A percentile compares a stretch with the other conserved stretches of the same genome.
These are phyloP conservation scores for Phragmatobia fuliginosa DNA, from an alignment of 2,888 invertebrate genomes.

Conservation along the genomic window DNA sequence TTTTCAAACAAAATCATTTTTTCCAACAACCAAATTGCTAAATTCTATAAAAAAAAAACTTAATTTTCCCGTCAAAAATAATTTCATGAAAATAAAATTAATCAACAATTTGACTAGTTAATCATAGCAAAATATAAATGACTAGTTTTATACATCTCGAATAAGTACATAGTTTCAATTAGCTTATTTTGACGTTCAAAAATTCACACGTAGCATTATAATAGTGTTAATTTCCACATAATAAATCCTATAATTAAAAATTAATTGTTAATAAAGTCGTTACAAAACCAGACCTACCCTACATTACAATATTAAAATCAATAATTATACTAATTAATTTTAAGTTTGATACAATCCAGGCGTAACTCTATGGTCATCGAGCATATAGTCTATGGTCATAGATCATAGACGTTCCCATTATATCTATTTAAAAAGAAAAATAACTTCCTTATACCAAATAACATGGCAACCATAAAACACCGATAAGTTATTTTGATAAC, in stretches of 20 bases:
- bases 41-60: neutral
- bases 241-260: constrained; percentile 22
- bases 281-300: constrained; percentile 34
- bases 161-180: neutral
- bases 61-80: neutral
- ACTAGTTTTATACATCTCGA: neutral
- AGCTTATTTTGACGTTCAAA: neutral
- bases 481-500: constrained; percentile 6
- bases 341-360: neutral
- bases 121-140: neutral
- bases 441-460: neutral
- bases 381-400: neutral
- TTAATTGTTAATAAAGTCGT: constrained; percentile 41
- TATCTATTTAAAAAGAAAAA: constrained; percentile 10
- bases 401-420: neutral
- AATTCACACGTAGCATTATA: constrained; percentile 8
- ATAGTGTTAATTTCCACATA: constrained; percentile 29
- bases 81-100: constrained; percentile 2
- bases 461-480: constrained; percentile 4
- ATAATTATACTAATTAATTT: constrained; percentile 16
- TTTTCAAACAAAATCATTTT: neutral
- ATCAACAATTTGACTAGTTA: constrained; percentile 8
- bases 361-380: neutral
- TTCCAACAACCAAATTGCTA: neutral
- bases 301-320: constrained; percentile 33